A percentile compares a stretch with the other conserved stretches of the same genome.
Evolutionary conservation across 2,797 vertebrate species (phyloP).

Genomic region (Anomalospiza imberbis): DNA sequence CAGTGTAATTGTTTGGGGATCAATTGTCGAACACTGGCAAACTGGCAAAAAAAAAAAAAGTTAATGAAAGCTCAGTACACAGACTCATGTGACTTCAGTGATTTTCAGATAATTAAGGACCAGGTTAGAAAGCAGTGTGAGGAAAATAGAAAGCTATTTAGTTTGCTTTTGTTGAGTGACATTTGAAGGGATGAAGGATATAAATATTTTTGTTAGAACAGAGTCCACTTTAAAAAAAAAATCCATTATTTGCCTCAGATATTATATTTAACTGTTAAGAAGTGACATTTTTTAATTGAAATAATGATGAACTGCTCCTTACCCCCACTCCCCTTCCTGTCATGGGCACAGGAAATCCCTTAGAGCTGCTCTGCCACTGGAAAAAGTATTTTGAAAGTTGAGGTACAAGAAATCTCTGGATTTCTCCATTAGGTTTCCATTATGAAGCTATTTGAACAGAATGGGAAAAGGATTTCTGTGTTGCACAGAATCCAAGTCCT

Average conservation of each 20-base stretch:
- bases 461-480: neutral
- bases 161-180: neutral
- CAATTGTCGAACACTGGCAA: slow-evolving; percentile 37
- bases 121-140: neutral
- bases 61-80: slow-evolving; percentile 14
- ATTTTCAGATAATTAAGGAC: slow-evolving; percentile 23
- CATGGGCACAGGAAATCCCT: neutral
- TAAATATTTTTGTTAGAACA: neutral
- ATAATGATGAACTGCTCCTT: neutral
- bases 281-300: neutral
- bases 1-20: slow-evolving; percentile 51
- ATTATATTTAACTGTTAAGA: neutral
- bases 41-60: slow-evolving; percentile 11
- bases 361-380: neutral
- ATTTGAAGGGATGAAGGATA: neutral
- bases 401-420: neutral
- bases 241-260: neutral
- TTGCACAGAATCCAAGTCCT: neutral
- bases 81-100: neutral
- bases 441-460: neutral
- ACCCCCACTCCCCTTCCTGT: rapidly evolving
- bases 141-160: neutral
- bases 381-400: neutral
- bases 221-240: neutral
- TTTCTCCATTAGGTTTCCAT: neutral